A percentile compares a stretch with the other conserved stretches of the same genome.
phyloP scores from a whole-genome alignment of 1,140 invertebrate genomes.

The Caenorhabditis elegans region WBcel235 BX284604.4:10191501-10192000 shows the following conservation, averaged over 20 bases:
- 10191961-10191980: constrained; percentile 11
- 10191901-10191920: constrained; percentile 27
- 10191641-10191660: too few relatives aligned
- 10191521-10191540: constrained; percentile 30
- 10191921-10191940: constrained; percentile 34
- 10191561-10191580: constrained; percentile 7
- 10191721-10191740: neutral
- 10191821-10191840: too few relatives aligned
- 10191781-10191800: neutral
- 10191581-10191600: constrained; percentile 15
- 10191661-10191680: neutral
- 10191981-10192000: constrained; percentile 12
- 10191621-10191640: too few relatives aligned
- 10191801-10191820: neutral
- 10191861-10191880: constrained; percentile 29
- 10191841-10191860: neutral
- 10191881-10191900: constrained; percentile 21
- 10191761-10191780: neutral
- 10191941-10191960: neutral
- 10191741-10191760: neutral
- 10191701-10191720: too few relatives aligned
- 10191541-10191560: constrained; percentile 5
- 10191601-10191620: neutral
- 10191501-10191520: constrained; percentile 25
- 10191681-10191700: neutral